These are phyloP conservation scores for Thripadectes ignobilis DNA, from an alignment of 2,797 vertebrate species.

Conservation along the genomic window DNA sequence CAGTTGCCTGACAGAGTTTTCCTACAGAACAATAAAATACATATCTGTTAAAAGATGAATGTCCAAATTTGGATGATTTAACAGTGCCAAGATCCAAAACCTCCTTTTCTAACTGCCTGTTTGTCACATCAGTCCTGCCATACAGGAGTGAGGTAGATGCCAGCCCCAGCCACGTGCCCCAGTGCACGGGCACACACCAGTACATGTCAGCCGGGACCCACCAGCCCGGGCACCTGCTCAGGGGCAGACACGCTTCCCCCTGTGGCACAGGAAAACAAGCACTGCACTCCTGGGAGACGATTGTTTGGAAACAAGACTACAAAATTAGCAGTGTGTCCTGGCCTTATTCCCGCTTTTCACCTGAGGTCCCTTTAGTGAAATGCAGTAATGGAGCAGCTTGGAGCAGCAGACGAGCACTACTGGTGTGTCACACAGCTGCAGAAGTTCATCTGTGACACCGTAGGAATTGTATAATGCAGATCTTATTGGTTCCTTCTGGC, in stretches of 20 bases:
- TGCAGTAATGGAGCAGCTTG: not conserved
- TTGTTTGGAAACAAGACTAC: not conserved
- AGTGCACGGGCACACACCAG: not conserved
- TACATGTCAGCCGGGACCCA: not conserved
- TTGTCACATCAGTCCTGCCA: not conserved
- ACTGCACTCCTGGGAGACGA: not conserved
- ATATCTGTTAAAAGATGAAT: not conserved
- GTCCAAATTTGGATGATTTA: conserved; percentile 18
- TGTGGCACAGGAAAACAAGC: rapidly evolving
- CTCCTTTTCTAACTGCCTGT: not conserved
- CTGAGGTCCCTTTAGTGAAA: not conserved
- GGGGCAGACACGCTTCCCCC: rapidly evolving
- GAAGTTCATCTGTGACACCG: not conserved
- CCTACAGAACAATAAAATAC: not conserved
- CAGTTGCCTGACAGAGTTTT: not conserved
- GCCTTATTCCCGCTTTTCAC: not conserved
- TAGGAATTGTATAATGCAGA: not conserved
- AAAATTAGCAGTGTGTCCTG: not conserved
- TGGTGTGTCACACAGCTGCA: not conserved
- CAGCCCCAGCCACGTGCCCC: not conserved
- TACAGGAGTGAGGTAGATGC: not conserved
- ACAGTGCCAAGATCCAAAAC: not conserved
- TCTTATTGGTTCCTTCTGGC: not conserved
- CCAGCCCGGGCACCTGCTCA: rapidly evolving
- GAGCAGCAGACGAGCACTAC: rapidly evolving